Evolutionary conservation across 2,888 invertebrate species (phyloP).

Genomic region (Ecdyonurus torrentis): DNA sequence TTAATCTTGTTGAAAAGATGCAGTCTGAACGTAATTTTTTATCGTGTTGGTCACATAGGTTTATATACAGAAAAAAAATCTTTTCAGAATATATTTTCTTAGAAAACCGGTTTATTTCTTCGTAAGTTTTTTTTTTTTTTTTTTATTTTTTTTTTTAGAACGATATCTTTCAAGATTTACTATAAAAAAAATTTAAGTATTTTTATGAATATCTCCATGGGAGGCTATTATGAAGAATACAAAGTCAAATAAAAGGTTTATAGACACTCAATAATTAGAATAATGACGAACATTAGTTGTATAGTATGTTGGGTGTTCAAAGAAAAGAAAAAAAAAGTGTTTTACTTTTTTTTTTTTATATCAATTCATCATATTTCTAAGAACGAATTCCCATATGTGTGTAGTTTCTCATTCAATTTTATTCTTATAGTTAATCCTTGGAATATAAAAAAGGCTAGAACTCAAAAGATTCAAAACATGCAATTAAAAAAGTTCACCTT

Average conservation of each 20-base stretch:
- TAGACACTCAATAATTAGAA: neutral
- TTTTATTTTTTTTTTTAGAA: neutral
- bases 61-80: neutral
- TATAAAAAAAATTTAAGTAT: neutral
- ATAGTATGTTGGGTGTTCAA: too few relatives aligned
- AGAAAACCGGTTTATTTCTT: neutral
- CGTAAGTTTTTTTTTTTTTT: neutral
- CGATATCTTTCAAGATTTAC: neutral
- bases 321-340: too few relatives aligned
- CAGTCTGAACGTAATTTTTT: neutral
- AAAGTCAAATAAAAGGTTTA: neutral
- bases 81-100: neutral
- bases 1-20: neutral
- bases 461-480: too few relatives aligned
- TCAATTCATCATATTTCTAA: too few relatives aligned
- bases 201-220: neutral
- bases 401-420: too few relatives aligned
- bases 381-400: too few relatives aligned
- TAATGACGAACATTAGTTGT: too few relatives aligned
- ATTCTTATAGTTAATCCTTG: too few relatives aligned
- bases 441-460: too few relatives aligned
- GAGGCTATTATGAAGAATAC: neutral
- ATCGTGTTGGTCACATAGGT: neutral
- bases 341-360: too few relatives aligned
- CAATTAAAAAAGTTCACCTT: too few relatives aligned